Evolutionary conservation across 2,888 invertebrate genomes (phyloP).

Genomic region (Athetis lepigone): DNA sequence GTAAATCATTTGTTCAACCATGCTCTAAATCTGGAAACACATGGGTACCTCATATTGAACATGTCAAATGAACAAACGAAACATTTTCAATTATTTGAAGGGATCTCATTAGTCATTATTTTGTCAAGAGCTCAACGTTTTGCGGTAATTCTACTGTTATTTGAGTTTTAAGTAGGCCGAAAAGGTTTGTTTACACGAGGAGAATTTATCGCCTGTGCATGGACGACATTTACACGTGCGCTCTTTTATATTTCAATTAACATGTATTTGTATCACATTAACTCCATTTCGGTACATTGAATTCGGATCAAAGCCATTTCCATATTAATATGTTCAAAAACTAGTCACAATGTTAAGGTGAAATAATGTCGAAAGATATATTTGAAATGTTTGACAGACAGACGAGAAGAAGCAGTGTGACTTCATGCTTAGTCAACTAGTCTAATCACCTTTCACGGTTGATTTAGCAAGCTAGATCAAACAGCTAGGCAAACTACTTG

Average conservation of each 20-base stretch:
- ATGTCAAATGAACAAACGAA: slow-evolving; percentile 4
- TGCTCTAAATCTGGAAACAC: slow-evolving; percentile 14
- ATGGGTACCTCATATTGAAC: neutral
- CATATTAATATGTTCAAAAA: too few relatives aligned
- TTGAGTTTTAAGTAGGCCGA: neutral
- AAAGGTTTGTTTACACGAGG: neutral
- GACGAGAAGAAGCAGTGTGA: too few relatives aligned
- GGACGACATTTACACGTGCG: neutral
- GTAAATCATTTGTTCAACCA: neutral
- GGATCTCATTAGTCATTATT: slow-evolving; percentile 19
- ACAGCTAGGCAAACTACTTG: too few relatives aligned
- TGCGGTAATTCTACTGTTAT: neutral
- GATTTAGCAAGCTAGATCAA: too few relatives aligned
- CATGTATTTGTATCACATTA: neutral
- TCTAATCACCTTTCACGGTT: too few relatives aligned
- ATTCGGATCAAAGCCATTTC: too few relatives aligned
- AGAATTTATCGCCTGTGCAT: neutral
- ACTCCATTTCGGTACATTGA: too few relatives aligned
- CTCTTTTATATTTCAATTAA: too few relatives aligned
- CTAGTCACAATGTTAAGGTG: too few relatives aligned
- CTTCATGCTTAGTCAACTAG: too few relatives aligned
- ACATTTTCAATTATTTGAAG: slow-evolving; percentile 23
- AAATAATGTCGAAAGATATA: too few relatives aligned
- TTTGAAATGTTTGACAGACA: too few relatives aligned
- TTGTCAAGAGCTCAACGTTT: slow-evolving; percentile 12